These are phyloP conservation scores for Tor tambroides DNA, from an alignment of 2,113 vertebrate species.

Conservation along the genomic window DNA sequence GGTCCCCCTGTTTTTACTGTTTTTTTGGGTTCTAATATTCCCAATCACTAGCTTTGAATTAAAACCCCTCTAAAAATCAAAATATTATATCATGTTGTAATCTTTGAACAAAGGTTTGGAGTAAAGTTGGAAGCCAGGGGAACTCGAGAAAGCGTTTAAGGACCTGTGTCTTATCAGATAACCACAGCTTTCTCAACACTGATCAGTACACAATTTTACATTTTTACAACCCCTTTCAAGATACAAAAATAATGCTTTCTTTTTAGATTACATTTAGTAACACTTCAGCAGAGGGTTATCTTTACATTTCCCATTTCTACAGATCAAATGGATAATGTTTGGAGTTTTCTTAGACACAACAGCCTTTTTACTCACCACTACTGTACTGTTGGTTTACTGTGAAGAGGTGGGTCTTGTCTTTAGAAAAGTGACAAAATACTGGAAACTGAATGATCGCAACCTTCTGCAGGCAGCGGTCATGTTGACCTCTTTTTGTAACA, in stretches of 20 bases:
- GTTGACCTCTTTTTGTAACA: constrained; percentile 61
- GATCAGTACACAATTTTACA: constrained; percentile 73
- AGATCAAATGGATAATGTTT: constrained; percentile 65
- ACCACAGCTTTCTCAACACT: constrained; percentile 67
- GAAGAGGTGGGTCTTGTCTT: constrained; percentile 66
- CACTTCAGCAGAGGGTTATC: constrained; percentile 75
- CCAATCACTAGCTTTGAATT: constrained; percentile 24
- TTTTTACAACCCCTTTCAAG: constrained; percentile 78
- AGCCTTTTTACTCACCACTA: constrained; percentile 68
- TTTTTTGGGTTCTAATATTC: constrained; percentile 29
- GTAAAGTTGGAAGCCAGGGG: constrained; percentile 51
- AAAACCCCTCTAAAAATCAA: constrained; percentile 4
- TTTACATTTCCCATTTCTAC: constrained; percentile 59
- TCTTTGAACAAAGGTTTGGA: not conserved
- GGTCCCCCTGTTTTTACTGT: constrained; percentile 60
- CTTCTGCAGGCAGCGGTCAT: constrained; percentile 55
- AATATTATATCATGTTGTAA: not conserved
- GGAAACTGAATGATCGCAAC: constrained; percentile 56
- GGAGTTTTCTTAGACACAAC: constrained; percentile 67
- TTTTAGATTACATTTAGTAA: constrained; percentile 80
- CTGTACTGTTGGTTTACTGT: constrained; percentile 64
- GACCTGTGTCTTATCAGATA: constrained; percentile 70
- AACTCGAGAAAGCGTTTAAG: constrained; percentile 68
- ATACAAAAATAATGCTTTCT: constrained; percentile 82
- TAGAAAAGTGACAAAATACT: constrained; percentile 61